A percentile compares a stretch with the other conserved stretches of the same genome.
Conservation (phyloP, 2,797 vertebrate genomes). For the Gambusia yucatana region DNA sequence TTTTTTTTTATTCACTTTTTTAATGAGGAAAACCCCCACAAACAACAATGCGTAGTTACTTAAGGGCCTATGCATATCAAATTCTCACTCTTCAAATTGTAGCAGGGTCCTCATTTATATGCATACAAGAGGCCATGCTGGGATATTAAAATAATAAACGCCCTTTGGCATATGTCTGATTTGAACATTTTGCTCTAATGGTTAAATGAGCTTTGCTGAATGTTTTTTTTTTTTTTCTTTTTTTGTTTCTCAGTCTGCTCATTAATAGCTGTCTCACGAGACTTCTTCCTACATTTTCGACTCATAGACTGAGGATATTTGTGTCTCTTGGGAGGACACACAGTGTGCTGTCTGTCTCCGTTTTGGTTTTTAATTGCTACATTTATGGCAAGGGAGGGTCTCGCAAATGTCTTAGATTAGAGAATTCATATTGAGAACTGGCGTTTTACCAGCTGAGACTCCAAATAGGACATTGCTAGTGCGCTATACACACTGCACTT, state of each 20-base stretch:
- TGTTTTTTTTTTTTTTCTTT: constrained; percentile 30
- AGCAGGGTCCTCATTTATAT: constrained; percentile 53
- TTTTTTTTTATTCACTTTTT: constrained; percentile 28
- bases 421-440: constrained; percentile 58
- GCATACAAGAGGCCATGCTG: constrained; percentile 51
- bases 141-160: constrained; percentile 70
- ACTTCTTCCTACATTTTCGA: constrained; percentile 65
- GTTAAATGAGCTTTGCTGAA: constrained; percentile 83
- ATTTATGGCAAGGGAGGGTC: constrained; percentile 73
- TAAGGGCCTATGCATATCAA: constrained; percentile 33
- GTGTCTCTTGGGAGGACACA: constrained; percentile 69
- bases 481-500: constrained; percentile 65
- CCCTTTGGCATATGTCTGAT: constrained; percentile 77
- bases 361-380: constrained; percentile 78
- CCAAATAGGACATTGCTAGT: constrained; percentile 71
- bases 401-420: constrained; percentile 73
- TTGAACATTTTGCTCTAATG: constrained; percentile 84
- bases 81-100: constrained; percentile 40
- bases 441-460: constrained; percentile 49
- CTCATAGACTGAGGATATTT: constrained; percentile 67
- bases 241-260: constrained; percentile 59
- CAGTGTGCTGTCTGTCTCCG: constrained; percentile 51
- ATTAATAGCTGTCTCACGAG: constrained; percentile 71
- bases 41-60: constrained; percentile 65
- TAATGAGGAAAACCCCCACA: constrained; percentile 27